Evolutionary conservation across 2,888 invertebrate genomes (phyloP).

Genomic region (Coronaproctus castanopsis): DNA sequence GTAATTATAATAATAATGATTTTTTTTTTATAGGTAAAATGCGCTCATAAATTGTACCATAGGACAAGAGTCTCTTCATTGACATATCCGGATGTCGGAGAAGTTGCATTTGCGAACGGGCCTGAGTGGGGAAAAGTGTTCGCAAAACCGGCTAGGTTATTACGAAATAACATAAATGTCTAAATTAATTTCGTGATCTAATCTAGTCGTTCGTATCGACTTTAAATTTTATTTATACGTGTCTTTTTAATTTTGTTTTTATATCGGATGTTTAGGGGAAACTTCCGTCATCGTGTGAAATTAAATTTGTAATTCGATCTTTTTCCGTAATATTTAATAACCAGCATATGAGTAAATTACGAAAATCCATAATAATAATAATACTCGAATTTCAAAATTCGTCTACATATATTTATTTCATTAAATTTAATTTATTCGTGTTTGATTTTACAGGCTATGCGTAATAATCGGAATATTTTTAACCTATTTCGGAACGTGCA

Average conservation of each 20-base stretch:
- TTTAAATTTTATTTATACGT: conserved; percentile 7
- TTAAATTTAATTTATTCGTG: too few relatives aligned
- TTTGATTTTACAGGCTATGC: conserved; percentile 38
- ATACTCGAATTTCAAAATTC: too few relatives aligned
- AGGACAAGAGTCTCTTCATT: conserved; percentile 48
- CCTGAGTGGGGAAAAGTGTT: conserved; percentile 44
- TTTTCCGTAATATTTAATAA: too few relatives aligned
- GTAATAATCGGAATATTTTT: conserved; percentile 45
- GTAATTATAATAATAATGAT: neutral
- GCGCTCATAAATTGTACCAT: conserved; percentile 57
- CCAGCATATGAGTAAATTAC: too few relatives aligned
- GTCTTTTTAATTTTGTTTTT: conserved; percentile 12
- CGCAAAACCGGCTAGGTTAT: conserved; percentile 42
- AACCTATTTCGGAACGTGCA: conserved; percentile 93
- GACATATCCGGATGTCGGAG: conserved; percentile 73
- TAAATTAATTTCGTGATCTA: too few relatives aligned
- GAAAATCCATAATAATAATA: too few relatives aligned
- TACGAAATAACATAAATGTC: too few relatives aligned
- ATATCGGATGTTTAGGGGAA: too few relatives aligned
- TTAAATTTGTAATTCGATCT: too few relatives aligned
- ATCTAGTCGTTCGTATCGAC: neutral
- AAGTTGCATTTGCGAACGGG: conserved; percentile 55
- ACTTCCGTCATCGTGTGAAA: too few relatives aligned
- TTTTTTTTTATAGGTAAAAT: conserved; percentile 42
- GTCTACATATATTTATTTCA: too few relatives aligned